Conservation (phyloP, 2,888 invertebrate species). For the Calliphora vomitoria region DNA sequence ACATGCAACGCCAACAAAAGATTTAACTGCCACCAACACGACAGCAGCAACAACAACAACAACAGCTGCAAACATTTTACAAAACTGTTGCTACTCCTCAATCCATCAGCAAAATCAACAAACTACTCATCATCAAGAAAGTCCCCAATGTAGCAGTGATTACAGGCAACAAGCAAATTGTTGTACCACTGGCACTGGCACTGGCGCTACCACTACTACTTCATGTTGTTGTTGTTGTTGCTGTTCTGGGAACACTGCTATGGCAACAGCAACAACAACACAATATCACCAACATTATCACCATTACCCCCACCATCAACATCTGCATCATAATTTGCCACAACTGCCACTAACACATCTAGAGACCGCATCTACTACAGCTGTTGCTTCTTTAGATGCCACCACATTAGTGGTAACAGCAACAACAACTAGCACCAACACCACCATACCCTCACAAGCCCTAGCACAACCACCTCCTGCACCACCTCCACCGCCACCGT, state of each 20-base stretch:
- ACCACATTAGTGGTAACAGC: conserved; percentile 53
- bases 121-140: conserved; percentile 75
- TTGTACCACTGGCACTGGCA: conserved; percentile 1
- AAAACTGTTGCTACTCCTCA: conserved; percentile 64
- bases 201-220: not conserved
- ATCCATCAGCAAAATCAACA: conserved; percentile 64
- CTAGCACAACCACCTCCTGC: not conserved
- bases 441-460: not conserved
- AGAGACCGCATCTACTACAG: conserved; percentile 55
- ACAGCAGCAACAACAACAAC: conserved; percentile 58
- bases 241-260: conserved; percentile 50
- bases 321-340: conserved; percentile 66
- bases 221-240: conserved; percentile 71
- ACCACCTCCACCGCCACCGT: conserved; percentile 8
- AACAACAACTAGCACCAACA: conserved; percentile 24
- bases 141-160: conserved; percentile 73
- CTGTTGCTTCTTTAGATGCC: conserved; percentile 65
- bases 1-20: conserved; percentile 33
- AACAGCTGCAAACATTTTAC: conserved; percentile 59
- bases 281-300: conserved; percentile 38
- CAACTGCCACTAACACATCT: conserved; percentile 72
- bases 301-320: conserved; percentile 22
- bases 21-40: conserved; percentile 61
- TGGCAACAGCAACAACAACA: conserved; percentile 43
- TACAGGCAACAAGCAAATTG: conserved; percentile 50